Conservation (phyloP, 1,140 invertebrate genomes). For the Pseudomyrmex concolor region DNA sequence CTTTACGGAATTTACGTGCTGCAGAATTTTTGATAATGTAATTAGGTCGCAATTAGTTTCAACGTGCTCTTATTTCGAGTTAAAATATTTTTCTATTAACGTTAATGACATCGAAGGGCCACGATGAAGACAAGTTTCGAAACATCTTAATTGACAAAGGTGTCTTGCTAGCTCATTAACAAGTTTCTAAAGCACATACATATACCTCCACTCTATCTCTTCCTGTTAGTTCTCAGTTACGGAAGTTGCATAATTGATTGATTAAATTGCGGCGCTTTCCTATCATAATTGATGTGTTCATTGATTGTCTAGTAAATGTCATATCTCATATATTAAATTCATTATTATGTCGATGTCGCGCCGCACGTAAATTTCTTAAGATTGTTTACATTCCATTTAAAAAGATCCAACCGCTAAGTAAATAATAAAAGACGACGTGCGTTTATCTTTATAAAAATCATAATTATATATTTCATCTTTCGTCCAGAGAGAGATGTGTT, state of each 20-base stretch:
- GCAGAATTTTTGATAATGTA: background rate
- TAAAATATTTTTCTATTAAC: constrained; percentile 43
- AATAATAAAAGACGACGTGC: no score
- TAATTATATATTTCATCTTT: constrained; percentile 2
- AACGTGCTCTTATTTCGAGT: background rate
- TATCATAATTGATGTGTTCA: constrained; percentile 64
- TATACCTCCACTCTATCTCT: constrained; percentile 22
- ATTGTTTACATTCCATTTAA: background rate
- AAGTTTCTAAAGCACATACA: constrained; percentile 56
- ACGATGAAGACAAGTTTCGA: constrained; percentile 15
- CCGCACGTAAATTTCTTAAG: background rate
- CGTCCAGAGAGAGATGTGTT: background rate
- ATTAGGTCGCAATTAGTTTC: background rate
- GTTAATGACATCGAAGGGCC: constrained; percentile 9
- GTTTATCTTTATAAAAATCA: background rate
- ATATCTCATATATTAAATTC: constrained; percentile 66
- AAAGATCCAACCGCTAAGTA: no score
- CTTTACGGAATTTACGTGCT: background rate
- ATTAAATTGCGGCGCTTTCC: constrained; percentile 65
- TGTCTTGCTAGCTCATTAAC: constrained; percentile 58
- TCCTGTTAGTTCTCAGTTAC: constrained; percentile 45
- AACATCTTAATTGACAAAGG: constrained; percentile 49
- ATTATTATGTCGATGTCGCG: constrained; percentile 40
- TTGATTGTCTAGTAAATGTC: constrained; percentile 62
- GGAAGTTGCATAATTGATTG: constrained; percentile 70